Evolutionary conservation across 2,113 vertebrate genomes (phyloP), one percentile per base, ranked within the genome.

Genomic region (Canis aureus): DNA sequence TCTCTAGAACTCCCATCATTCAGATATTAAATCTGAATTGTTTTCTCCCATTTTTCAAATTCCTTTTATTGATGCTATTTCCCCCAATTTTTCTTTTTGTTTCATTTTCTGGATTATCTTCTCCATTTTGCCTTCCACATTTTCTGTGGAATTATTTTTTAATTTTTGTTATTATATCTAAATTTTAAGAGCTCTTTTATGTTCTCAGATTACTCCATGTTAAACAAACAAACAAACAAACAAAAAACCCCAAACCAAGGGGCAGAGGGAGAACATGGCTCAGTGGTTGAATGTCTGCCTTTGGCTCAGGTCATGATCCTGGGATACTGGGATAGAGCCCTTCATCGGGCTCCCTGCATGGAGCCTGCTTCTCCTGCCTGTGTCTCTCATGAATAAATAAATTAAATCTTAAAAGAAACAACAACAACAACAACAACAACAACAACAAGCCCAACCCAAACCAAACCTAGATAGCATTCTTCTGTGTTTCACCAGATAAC

Each of bases 31-130:
- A 95, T 35, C 29, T 91, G 38, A 73, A 60, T 82, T 49, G 12
- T 89, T 81, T 81, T 81, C 23, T 94, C 8, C 53, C 25, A 35
- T 29, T 81, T 78, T 87, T 43, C 79, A 94, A 81, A n/a, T 91
- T 94, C 49, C 4, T 86, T 81, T 95, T 92, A 87, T 79, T 83
- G 10, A 95, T 79, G 25, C 29, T 66, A 66, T 43, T 62, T 57
- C n/a, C 35, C 7, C 69, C 81, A 73, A 81, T 23, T 81, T 83
- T 89, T 62, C n/a, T 80, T 53, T 95, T 93, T 66, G 12, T 64
- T 94, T 83, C 43, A 78, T 53, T 92, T 92, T 71, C 79, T 92
- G 6, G 29, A 76, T 82, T 35, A 84, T 29, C 80, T 87, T 97
- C 15, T 94, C 25, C n/a, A 43, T 3, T 83, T 76, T 81, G 71